Evolutionary conservation across 2,113 vertebrate species (phyloP).

Genomic region (Myocastor coypus): DNA sequence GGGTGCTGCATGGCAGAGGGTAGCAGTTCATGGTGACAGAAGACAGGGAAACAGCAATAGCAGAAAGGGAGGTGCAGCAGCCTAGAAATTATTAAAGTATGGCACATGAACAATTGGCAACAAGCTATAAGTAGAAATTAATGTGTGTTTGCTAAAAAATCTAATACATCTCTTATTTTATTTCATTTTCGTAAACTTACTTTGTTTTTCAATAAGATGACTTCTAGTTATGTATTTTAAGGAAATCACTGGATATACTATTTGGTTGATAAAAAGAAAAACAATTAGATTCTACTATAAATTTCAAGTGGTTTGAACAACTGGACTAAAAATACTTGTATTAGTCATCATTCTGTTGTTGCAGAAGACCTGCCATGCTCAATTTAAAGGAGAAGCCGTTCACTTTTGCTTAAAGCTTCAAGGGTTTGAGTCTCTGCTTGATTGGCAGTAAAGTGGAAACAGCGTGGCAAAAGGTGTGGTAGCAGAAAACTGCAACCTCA

Average conservation of each 20-base stretch:
- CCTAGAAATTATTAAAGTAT: background rate
- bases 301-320: background rate
- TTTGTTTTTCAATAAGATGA: background rate
- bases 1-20: too few relatives aligned
- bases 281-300: background rate
- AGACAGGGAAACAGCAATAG: too few relatives aligned
- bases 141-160: background rate
- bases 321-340: background rate
- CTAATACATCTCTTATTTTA: background rate
- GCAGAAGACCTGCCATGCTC: background rate
- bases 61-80: too few relatives aligned
- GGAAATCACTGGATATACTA: background rate
- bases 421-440: background rate
- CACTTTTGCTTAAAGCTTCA: background rate
- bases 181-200: background rate
- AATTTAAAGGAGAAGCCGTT: background rate
- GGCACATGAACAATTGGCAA: background rate
- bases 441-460: background rate
- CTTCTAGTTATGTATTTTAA: background rate
- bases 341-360: background rate
- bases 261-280: background rate
- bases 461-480: background rate
- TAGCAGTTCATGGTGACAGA: too few relatives aligned
- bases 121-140: constrained; percentile 31
- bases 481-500: too few relatives aligned